Conservation (phyloP, 2,888 invertebrate species). For the Ichneumoninae sp. region DNA sequence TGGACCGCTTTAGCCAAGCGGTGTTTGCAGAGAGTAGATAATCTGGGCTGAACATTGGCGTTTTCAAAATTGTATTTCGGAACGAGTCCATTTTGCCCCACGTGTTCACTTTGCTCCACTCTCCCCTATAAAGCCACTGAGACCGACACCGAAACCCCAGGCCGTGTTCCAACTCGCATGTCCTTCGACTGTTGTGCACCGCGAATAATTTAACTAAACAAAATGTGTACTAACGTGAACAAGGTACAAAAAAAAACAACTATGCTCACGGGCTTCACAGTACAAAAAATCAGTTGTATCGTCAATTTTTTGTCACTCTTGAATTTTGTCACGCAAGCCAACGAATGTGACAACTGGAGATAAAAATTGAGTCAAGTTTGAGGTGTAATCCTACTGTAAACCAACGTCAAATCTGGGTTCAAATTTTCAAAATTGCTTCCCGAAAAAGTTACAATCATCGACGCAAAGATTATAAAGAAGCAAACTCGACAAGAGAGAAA, state of each 20-base stretch:
- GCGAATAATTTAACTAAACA: neutral
- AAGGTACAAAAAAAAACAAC: conserved; percentile 23
- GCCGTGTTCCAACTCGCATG: conserved; percentile 77
- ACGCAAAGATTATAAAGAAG: neutral
- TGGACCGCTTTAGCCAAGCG: neutral
- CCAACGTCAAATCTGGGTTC: no score
- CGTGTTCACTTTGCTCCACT: neutral
- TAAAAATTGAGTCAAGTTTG: neutral
- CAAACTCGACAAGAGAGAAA: conserved; percentile 6
- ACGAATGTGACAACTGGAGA: neutral
- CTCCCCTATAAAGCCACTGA: conserved; percentile 15
- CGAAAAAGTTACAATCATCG: neutral
- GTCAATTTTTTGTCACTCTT: neutral
- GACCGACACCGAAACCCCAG: conserved; percentile 54
- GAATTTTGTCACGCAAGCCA: neutral
- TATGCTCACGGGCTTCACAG: neutral
- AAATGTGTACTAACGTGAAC: neutral
- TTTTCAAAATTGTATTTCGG: neutral
- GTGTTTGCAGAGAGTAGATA: neutral
- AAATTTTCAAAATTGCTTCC: no score
- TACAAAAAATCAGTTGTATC: neutral
- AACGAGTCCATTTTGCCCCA: neutral
- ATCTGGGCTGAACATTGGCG: neutral
- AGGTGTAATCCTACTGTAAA: neutral
- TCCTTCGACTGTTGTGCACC: conserved; percentile 20